These are phyloP conservation scores for Otolemur garnettii DNA, from an alignment of 2,113 vertebrate species.

Conservation along the genomic window DNA sequence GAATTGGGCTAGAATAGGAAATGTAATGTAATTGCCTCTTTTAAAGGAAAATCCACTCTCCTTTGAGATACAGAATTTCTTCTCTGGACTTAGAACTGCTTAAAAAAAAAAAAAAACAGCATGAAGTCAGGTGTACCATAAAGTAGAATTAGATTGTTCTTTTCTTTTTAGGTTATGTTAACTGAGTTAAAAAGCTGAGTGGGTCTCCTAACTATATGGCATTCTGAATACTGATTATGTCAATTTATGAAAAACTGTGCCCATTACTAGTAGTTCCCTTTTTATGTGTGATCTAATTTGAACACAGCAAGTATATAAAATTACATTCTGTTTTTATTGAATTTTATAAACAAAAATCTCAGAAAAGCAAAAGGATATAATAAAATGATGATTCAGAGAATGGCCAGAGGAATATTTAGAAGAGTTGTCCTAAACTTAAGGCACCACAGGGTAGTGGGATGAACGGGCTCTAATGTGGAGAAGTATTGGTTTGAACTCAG, in stretches of 20 bases:
- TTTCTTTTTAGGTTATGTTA: conserved; percentile 19
- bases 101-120: neutral
- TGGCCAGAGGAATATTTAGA: neutral
- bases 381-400: neutral
- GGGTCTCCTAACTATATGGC: neutral
- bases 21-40: conserved; percentile 15
- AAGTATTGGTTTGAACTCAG: neutral
- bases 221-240: conserved; percentile 66
- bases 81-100: neutral
- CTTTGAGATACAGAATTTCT: neutral
- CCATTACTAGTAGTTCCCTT: neutral
- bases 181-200: conserved; percentile 39
- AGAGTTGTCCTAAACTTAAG: neutral
- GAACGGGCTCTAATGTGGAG: neutral
- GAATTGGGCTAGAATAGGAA: conserved; percentile 36
- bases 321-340: neutral
- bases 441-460: neutral
- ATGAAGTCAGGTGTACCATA: conserved; percentile 30
- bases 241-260: neutral
- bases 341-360: neutral
- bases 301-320: neutral
- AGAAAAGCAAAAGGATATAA: neutral
- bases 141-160: conserved; percentile 4
- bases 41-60: conserved; percentile 63
- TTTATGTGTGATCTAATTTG: neutral